Percentiles rank a stretch among this genome's conserved stretches.
Evolutionary conservation across 2,888 invertebrate species (phyloP).

Genomic region (Cataglyphis albicans): DNA sequence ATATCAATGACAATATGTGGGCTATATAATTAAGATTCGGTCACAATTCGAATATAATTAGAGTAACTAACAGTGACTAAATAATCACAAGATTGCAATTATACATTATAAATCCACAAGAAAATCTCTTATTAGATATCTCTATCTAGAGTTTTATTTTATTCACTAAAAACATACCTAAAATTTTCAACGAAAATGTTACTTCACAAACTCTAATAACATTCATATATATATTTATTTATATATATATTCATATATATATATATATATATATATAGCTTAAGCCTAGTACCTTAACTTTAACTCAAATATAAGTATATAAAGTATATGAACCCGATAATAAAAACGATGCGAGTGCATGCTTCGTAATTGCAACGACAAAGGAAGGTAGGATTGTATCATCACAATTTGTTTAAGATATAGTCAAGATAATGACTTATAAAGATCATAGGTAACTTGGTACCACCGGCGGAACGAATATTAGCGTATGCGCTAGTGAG

Average conservation of each 20-base stretch:
- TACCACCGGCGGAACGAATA: constrained; percentile 35
- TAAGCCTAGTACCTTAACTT: neutral
- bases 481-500: constrained; percentile 5
- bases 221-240: neutral
- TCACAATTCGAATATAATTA: neutral
- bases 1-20: neutral
- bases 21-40: neutral
- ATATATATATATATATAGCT: neutral
- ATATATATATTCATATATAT: too few species aligned
- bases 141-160: neutral
- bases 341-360: neutral
- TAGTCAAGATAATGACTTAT: constrained; percentile 27
- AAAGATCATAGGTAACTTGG: constrained; percentile 49
- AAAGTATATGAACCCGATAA: neutral
- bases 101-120: neutral
- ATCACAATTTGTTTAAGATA: neutral
- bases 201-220: constrained; percentile 1
- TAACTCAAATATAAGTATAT: neutral
- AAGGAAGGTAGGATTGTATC: neutral
- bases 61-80: constrained; percentile 1
- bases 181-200: neutral
- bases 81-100: constrained; percentile 10
- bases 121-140: neutral
- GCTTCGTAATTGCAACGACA: constrained; percentile 1
- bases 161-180: constrained; percentile 3